Conservation (phyloP, 1,140 invertebrate species). For the Frieseomelitta varia region DNA sequence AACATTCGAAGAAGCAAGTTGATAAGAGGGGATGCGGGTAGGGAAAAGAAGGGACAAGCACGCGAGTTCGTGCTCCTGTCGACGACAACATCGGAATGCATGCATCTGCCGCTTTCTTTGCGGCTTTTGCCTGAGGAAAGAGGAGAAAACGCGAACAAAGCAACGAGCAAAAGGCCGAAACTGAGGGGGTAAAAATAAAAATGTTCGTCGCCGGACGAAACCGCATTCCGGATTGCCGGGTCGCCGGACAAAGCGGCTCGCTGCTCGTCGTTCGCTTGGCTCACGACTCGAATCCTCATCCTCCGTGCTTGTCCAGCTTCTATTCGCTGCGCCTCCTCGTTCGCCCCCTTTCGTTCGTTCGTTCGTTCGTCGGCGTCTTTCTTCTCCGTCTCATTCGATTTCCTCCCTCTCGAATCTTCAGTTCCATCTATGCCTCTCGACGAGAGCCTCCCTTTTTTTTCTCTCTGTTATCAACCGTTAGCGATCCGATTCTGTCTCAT, state of each 20-base stretch:
- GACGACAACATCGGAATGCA: conserved; percentile 63
- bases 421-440: not conserved
- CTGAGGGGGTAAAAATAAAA: conserved; percentile 64
- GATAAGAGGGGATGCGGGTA: conserved; percentile 20
- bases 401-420: not conserved
- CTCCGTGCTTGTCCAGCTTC: conserved; percentile 6
- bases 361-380: not conserved
- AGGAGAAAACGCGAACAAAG: conserved; percentile 62
- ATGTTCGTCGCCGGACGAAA: conserved; percentile 58
- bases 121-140: conserved; percentile 40
- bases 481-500: not conserved
- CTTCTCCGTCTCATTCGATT: not conserved
- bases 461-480: conserved; percentile 13
- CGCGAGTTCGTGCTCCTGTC: conserved; percentile 45
- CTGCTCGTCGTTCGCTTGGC: conserved; percentile 49
- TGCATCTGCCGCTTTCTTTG: conserved; percentile 66
- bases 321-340: conserved; percentile 19
- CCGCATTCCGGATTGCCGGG: conserved; percentile 65
- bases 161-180: conserved; percentile 59
- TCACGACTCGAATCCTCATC: conserved; percentile 45
- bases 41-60: conserved; percentile 2
- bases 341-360: not conserved
- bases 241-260: conserved; percentile 63
- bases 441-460: not conserved
- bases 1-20: conserved; percentile 14